phyloP scores from a whole-genome alignment of 1,140 invertebrate genomes.

The Drosophila lowei region DNA sequence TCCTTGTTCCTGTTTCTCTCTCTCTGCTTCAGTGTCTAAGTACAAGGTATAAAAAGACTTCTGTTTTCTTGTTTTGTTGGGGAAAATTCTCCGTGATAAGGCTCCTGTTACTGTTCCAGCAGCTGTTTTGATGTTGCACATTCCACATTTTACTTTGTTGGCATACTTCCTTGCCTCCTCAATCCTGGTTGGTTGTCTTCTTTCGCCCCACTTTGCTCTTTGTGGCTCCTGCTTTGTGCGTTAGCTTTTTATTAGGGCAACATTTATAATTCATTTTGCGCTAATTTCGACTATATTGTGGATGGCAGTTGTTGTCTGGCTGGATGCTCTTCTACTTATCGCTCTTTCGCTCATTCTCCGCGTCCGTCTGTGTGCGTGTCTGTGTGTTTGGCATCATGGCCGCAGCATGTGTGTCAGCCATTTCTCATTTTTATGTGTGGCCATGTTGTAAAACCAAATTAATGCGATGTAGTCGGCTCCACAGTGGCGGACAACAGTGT shows the following conservation, averaged over 20 bases:
- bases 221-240: constrained; percentile 39
- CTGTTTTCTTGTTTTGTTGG: constrained; percentile 3
- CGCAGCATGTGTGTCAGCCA: constrained; percentile 73
- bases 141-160: constrained; percentile 47
- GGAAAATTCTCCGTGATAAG: not conserved
- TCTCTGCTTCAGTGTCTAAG: no score
- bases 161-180: constrained; percentile 26
- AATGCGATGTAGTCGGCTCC: constrained; percentile 72
- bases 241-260: constrained; percentile 61
- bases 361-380: not conserved
- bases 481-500: constrained; percentile 36
- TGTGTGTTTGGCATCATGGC: constrained; percentile 13
- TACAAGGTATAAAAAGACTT: no score
- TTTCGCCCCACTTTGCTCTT: not conserved
- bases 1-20: no score
- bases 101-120: constrained; percentile 12
- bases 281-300: constrained; percentile 77
- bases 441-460: constrained; percentile 80
- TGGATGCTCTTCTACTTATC: not conserved
- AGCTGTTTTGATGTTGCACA: constrained; percentile 51
- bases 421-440: constrained; percentile 80
- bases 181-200: constrained; percentile 2
- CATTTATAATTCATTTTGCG: constrained; percentile 81
- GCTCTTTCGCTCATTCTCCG: constrained; percentile 1
- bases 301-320: constrained; percentile 45